Evolutionary conservation across 2,797 vertebrate genomes (phyloP).

Genomic region (Gobionotothen gibberifrons): DNA sequence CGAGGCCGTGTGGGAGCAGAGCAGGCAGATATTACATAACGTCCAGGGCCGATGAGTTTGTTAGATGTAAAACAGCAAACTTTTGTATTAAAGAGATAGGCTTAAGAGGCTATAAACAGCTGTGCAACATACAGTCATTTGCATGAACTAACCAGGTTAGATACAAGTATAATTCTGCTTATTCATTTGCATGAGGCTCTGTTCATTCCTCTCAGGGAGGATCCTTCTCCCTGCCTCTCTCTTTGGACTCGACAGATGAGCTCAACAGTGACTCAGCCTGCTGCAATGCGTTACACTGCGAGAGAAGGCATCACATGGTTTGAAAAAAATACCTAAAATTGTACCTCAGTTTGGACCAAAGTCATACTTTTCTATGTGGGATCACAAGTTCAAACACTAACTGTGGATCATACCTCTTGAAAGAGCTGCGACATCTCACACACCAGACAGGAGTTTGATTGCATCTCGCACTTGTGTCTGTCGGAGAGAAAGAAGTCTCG

Average conservation of each 20-base stretch:
- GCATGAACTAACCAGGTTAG: conserved; percentile 23
- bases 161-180: conserved; percentile 39
- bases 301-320: conserved; percentile 39
- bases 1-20: conserved; percentile 58
- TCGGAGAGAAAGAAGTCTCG: conserved; percentile 98
- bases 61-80: conserved; percentile 27
- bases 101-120: conserved; percentile 21
- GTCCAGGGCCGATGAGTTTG: conserved; percentile 40
- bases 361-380: not conserved
- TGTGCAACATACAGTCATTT: not conserved
- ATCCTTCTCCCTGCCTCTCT: conserved; percentile 43
- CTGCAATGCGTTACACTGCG: conserved; percentile 33
- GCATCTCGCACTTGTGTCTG: conserved; percentile 98
- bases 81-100: conserved; percentile 10
- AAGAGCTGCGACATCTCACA: conserved; percentile 98
- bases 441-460: conserved; percentile 97
- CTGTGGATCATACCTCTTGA: conserved; percentile 90
- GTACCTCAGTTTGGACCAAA: conserved; percentile 15
- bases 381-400: conserved; percentile 17
- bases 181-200: conserved; percentile 36
- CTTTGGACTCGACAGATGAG: conserved; percentile 51
- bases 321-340: conserved; percentile 23
- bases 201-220: conserved; percentile 51
- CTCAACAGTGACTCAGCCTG: conserved; percentile 66
- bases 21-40: conserved; percentile 59